phyloP scores from a whole-genome alignment of 2,888 invertebrate species.

The Tetragnatha montana region DNA sequence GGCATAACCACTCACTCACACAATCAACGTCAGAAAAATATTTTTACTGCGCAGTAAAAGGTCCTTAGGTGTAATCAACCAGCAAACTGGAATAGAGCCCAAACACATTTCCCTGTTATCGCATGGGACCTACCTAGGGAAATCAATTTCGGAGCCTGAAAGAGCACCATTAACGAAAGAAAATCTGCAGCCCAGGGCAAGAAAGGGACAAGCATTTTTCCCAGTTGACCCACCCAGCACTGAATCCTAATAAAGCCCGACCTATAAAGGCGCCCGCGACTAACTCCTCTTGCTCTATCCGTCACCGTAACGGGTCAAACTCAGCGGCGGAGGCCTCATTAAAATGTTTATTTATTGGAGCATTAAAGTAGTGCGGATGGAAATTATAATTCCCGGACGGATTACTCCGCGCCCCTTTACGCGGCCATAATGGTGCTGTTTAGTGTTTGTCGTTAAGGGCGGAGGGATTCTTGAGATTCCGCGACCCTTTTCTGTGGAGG shows the following conservation, averaged over 20 bases:
- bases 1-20: background rate
- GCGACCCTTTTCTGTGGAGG: conserved; percentile 21
- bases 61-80: background rate
- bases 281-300: conserved; percentile 37
- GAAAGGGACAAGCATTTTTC: conserved; percentile 49
- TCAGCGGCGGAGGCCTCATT: conserved; percentile 46
- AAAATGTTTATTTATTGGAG: conserved; percentile 62
- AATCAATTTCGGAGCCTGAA: conserved; percentile 43
- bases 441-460: conserved; percentile 49
- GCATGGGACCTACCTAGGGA: conserved; percentile 27
- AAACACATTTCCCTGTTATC: background rate
- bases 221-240: conserved; percentile 39
- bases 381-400: conserved; percentile 61
- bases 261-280: conserved; percentile 31
- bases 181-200: conserved; percentile 32
- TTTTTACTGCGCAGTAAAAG: background rate
- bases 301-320: conserved; percentile 52
- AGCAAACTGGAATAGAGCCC: background rate
- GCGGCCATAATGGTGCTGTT: conserved; percentile 54
- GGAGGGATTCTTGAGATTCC: conserved; percentile 41
- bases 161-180: conserved; percentile 38
- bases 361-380: conserved; percentile 55
- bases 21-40: background rate
- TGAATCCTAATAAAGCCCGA: conserved; percentile 56
- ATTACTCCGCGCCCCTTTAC: conserved; percentile 37